phyloP scores from a whole-genome alignment of 1,140 invertebrate genomes.

The Leptoteleia sp. region DNA sequence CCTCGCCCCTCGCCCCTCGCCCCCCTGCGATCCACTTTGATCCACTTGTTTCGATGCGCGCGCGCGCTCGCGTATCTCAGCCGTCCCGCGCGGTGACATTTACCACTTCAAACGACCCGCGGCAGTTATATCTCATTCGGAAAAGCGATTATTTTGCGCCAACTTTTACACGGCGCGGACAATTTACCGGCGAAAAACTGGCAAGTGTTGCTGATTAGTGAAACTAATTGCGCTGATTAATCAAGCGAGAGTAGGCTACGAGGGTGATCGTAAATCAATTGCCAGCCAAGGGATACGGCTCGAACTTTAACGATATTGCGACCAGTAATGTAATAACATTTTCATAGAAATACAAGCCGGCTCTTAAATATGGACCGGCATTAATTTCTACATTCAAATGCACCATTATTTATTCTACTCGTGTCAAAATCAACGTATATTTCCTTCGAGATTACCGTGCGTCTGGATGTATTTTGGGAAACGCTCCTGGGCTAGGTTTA shows the following conservation, averaged over 20 bases:
- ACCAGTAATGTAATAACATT: too few species aligned
- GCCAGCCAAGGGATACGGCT: too few species aligned
- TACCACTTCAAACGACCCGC: constrained; percentile 31
- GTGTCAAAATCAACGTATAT: too few species aligned
- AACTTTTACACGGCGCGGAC: constrained; percentile 11
- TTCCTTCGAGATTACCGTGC: too few species aligned
- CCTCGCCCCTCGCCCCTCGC: constrained; percentile 11
- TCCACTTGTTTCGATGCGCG: constrained; percentile 40
- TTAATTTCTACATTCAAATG: too few species aligned
- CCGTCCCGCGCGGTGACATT: constrained; percentile 44
- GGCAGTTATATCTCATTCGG: constrained; percentile 9
- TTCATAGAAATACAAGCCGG: too few species aligned
- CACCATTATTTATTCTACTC: too few species aligned
- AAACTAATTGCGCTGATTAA: constrained; percentile 28
- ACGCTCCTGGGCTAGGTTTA: too few species aligned
- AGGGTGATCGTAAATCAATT: not conserved
- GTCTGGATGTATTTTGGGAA: too few species aligned
- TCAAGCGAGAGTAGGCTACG: constrained; percentile 14
- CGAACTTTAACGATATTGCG: too few species aligned
- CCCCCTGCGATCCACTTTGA: constrained; percentile 36
- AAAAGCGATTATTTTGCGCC: constrained; percentile 30
- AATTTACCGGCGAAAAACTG: constrained; percentile 29
- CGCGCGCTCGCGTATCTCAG: constrained; percentile 40
- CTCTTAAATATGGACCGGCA: too few species aligned
- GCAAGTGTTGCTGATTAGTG: constrained; percentile 10